Evolutionary conservation across 92 coral and sea anemone genomes (phyloP).

Genomic region (Muricea muricata): DNA sequence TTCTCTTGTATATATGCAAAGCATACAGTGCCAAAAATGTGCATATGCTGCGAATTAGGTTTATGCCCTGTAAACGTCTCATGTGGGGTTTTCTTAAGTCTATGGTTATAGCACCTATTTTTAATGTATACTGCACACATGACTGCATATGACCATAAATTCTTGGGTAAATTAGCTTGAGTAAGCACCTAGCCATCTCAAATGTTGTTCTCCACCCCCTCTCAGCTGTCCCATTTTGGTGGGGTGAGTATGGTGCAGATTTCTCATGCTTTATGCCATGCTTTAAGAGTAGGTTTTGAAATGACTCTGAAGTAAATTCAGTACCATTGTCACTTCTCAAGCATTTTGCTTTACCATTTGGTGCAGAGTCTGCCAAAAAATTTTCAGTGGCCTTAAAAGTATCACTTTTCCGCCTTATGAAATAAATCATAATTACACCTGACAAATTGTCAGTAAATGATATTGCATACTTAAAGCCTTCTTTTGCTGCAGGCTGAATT

Average conservation of each 20-base stretch:
- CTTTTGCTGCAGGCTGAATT: neutral
- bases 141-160: neutral
- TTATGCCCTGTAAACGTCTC: neutral
- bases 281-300: neutral
- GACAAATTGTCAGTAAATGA: too few relatives aligned
- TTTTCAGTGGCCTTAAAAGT: neutral
- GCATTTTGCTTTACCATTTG: conserved; percentile 8
- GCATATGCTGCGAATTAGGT: conserved; percentile 1
- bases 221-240: conserved; percentile 12
- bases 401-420: too few relatives aligned
- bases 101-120: neutral
- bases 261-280: conserved; percentile 11
- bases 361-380: neutral
- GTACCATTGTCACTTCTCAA: conserved; percentile 13
- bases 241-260: neutral
- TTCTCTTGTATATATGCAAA: neutral
- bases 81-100: conserved; percentile 12
- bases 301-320: neutral
- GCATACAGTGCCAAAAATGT: neutral
- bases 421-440: too few relatives aligned
- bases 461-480: too few relatives aligned
- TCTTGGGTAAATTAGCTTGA: neutral
- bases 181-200: neutral
- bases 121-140: neutral
- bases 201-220: neutral